These are phyloP conservation scores for Sapajus apella DNA, from an alignment of 2,113 vertebrate species.

Conservation along the genomic window DNA sequence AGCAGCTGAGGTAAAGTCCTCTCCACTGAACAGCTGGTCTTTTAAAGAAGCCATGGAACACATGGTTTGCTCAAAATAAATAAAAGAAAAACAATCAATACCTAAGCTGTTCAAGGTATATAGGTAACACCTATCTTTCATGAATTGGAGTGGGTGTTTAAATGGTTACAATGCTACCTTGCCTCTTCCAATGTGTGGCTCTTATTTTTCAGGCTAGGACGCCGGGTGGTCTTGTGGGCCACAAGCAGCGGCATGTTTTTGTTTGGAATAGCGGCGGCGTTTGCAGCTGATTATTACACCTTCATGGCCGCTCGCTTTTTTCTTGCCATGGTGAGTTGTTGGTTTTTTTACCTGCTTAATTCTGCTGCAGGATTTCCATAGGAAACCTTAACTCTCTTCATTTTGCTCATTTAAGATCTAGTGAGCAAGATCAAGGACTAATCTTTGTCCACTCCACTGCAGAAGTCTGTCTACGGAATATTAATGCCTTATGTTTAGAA, in stretches of 20 bases:
- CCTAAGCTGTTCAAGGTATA: not conserved
- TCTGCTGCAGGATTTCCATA: not conserved
- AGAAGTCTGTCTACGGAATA: not conserved
- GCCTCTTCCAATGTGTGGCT: slow-evolving; percentile 19
- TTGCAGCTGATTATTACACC: slow-evolving; percentile 90
- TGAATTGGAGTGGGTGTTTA: not conserved
- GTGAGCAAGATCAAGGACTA: not conserved
- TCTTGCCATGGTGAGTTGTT: slow-evolving; percentile 92
- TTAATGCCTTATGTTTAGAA: not conserved
- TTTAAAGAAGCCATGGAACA: not conserved
- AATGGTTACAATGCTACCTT: not conserved
- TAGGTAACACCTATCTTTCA: not conserved
- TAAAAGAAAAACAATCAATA: not conserved
- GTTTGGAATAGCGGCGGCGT: slow-evolving; percentile 89
- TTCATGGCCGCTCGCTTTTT: slow-evolving; percentile 91
- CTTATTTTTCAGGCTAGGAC: slow-evolving; percentile 88
- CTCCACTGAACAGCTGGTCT: not conserved
- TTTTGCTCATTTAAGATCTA: slow-evolving; percentile 35
- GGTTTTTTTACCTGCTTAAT: not conserved
- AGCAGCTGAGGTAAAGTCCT: not conserved
- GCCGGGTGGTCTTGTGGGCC: slow-evolving; percentile 89
- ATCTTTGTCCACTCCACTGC: not conserved
- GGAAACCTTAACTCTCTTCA: not conserved
- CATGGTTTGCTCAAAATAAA: not conserved
- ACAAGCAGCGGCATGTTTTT: slow-evolving; percentile 91